phyloP scores from a whole-genome alignment of 2,888 invertebrate genomes.

The Polydesmus complanatus region DNA sequence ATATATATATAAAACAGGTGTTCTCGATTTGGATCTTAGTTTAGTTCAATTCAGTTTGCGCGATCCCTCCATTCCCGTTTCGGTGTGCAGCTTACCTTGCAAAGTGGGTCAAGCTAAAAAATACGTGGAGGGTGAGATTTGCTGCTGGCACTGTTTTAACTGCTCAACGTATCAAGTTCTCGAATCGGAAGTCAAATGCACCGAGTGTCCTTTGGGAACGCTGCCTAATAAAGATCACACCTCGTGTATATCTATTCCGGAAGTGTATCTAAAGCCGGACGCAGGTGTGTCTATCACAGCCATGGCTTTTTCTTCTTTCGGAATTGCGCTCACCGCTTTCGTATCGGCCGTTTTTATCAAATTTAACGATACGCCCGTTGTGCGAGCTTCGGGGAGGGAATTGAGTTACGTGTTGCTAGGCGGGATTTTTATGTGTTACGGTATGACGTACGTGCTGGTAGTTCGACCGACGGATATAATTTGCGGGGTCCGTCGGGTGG shows the following conservation, averaged over 20 bases:
- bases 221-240: slow-evolving; percentile 63
- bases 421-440: slow-evolving; percentile 74
- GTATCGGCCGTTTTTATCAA: slow-evolving; percentile 66
- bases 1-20: no score
- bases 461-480: slow-evolving; percentile 60
- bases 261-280: slow-evolving; percentile 41
- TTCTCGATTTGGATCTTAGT: slow-evolving; percentile 59
- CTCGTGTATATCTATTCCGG: slow-evolving; percentile 60
- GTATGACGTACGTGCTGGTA: slow-evolving; percentile 81
- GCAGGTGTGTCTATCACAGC: slow-evolving; percentile 88
- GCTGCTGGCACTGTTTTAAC: slow-evolving; percentile 88
- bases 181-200: slow-evolving; percentile 66
- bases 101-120: slow-evolving; percentile 78
- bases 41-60: slow-evolving; percentile 72
- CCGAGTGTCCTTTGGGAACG: slow-evolving; percentile 62
- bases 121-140: slow-evolving; percentile 81
- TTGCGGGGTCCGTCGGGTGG: slow-evolving; percentile 72
- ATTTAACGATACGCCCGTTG: slow-evolving; percentile 87
- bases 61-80: slow-evolving; percentile 64
- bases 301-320: slow-evolving; percentile 47
- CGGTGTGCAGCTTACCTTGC: slow-evolving; percentile 81
- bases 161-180: slow-evolving; percentile 69
- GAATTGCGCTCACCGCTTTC: slow-evolving; percentile 49
- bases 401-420: slow-evolving; percentile 71
- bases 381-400: slow-evolving; percentile 74